A percentile compares a stretch with the other conserved stretches of the same genome.
phyloP scores from a whole-genome alignment of 2,888 invertebrate species.

The Microplitis manilae region DNA sequence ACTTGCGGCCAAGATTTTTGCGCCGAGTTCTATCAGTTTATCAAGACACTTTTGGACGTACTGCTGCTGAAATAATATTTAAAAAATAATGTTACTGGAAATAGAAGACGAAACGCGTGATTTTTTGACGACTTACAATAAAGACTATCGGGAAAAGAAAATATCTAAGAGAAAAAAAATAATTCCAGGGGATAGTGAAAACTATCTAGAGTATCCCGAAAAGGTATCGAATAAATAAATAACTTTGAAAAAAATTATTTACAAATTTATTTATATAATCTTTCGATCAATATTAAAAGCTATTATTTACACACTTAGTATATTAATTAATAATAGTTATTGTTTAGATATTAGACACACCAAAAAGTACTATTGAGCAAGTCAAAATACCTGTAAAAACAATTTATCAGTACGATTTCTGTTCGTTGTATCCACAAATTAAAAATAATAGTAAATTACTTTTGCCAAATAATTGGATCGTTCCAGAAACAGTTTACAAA shows the following conservation, averaged over 20 bases:
- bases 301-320: neutral
- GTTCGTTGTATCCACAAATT: slow-evolving; percentile 40
- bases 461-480: slow-evolving; percentile 55
- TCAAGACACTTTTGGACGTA: slow-evolving; percentile 58
- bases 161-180: slow-evolving; percentile 29
- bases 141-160: slow-evolving; percentile 52
- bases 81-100: slow-evolving; percentile 53
- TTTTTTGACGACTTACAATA: slow-evolving; percentile 58
- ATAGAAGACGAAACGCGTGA: slow-evolving; percentile 60
- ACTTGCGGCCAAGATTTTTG: slow-evolving; percentile 54
- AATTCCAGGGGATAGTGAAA: slow-evolving; percentile 38
- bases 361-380: slow-evolving; percentile 52
- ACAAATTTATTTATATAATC: neutral
- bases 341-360: slow-evolving; percentile 38
- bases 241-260: slow-evolving; percentile 41
- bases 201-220: slow-evolving; percentile 51
- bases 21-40: slow-evolving; percentile 57
- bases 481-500: slow-evolving; percentile 59
- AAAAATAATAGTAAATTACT: slow-evolving; percentile 29
- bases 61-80: slow-evolving; percentile 59
- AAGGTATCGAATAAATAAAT: slow-evolving; percentile 51
- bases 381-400: slow-evolving; percentile 51
- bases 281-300: neutral
- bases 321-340: neutral
- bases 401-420: slow-evolving; percentile 53